Evolutionary conservation across 2,888 invertebrate species (phyloP), one percentile per base, ranked within the genome.

Genomic region (Diplolepis rosae): DNA sequence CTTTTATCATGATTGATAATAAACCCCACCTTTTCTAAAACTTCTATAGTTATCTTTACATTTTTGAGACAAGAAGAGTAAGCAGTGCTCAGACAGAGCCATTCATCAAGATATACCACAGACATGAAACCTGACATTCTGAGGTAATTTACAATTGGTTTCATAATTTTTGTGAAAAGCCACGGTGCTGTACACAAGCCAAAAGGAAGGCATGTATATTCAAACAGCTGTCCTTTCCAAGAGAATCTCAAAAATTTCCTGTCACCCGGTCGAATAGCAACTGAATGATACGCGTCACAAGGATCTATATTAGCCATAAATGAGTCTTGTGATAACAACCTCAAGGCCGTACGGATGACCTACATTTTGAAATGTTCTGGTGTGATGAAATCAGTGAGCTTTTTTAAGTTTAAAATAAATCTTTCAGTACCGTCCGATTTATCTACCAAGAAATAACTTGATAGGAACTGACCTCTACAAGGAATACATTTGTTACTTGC

Each of bases 191-290:
- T 35, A 35, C 51, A 32, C 9, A 69, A 24, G n/a, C n/a, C n/a
- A n/a, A n/a, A n/a, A n/a, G n/a, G n/a, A n/a, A n/a, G n/a, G n/a
- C n/a, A n/a, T n/a, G n/a, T n/a, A n/a, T n/a, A n/a, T n/a, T n/a
- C n/a, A n/a, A n/a, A n/a, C n/a, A n/a, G n/a, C n/a, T n/a, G n/a
- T n/a, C n/a, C n/a, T n/a, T n/a, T n/a, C n/a, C n/a, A n/a, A n/a
- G n/a, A n/a, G n/a, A n/a, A n/a, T n/a, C 73, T 32, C 13, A 73
- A 32, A 68, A 65, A 73, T 73, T 70, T 73, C 51, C 73, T 65
- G 35, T 70, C 65, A 5, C 61, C 30, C 13, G 3, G 22, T 54
- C 69, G 68, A 45, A 72, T 72, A 9, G n/a, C n/a, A n/a, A n/a
- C n/a, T n/a, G n/a, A n/a, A n/a, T n/a, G n/a, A n/a, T n/a, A n/a